Percentiles rank a stretch among this genome's conserved stretches.
phyloP scores from a whole-genome alignment of 2,113 vertebrate genomes.

The Eudyptes chrysolophus region DNA sequence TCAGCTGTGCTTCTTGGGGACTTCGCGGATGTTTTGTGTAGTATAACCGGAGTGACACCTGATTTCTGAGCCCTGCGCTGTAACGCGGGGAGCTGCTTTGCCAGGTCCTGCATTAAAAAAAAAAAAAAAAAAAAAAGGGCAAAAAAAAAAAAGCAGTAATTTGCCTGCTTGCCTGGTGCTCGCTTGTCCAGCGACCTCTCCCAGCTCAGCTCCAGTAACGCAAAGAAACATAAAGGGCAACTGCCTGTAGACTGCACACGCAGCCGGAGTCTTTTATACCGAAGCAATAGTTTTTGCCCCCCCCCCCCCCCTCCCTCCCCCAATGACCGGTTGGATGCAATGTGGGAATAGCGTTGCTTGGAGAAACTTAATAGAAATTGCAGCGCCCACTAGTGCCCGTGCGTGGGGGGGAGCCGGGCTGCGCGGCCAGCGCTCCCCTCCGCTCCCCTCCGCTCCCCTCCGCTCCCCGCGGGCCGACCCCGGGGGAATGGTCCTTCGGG shows the following conservation, averaged over 20 bases:
- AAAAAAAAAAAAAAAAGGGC: neutral
- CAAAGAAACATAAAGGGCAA: conserved; percentile 27
- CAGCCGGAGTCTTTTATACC: accelerated
- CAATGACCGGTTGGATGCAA: accelerated
- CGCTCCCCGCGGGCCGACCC: neutral
- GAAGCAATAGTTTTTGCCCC: neutral
- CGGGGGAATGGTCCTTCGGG: accelerated
- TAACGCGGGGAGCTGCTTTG: conserved; percentile 48
- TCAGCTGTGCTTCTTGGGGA: neutral
- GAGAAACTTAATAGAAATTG: neutral
- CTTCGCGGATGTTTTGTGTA: conserved; percentile 16
- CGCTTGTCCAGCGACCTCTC: conserved; percentile 63
- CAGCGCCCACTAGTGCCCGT: conserved; percentile 28
- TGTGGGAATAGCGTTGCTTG: accelerated
- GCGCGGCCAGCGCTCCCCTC: neutral
- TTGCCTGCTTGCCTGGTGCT: conserved; percentile 49
- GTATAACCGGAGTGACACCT: neutral
- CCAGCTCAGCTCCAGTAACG: conserved; percentile 50
- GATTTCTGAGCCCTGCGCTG: conserved; percentile 30
- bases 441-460: neutral
- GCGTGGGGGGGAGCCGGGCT: neutral
- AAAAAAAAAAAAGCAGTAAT: neutral
- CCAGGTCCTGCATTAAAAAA: conserved; percentile 39
- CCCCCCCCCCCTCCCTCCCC: neutral
- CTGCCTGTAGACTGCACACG: neutral